Base-by-base conservation (phyloP, 2,797 vertebrate genomes). In the Lepus oiostolus region DNA sequence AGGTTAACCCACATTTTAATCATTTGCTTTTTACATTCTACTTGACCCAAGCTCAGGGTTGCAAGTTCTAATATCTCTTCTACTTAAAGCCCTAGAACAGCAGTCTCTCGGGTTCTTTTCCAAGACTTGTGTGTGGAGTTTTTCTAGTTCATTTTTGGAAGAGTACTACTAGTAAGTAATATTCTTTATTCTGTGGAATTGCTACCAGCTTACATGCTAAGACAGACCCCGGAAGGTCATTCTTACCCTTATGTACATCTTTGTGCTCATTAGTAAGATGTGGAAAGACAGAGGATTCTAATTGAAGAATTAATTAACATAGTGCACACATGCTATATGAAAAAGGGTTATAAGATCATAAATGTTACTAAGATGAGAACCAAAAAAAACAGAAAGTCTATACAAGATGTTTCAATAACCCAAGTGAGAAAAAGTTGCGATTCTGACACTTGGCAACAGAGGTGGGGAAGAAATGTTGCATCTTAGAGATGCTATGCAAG, bases 271-370 rank as follows among this genome's bases (percentile, higher is more conserved):
- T 68, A 74, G 19, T 70, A 70, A 28, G 42, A 75, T 32, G 75
- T n/a, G 11, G 79, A 93, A 75, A 63, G 28, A 54, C 84, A 50
- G 8, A 65, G 11, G 62, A 30, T 21, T 42, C 52, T 47, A 76
- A 85, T 81, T 60, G 63, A 81, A 95, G 16, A 87, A 80, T 84
- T 19, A 91, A 93, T 75, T 70, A 87, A 17, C 28, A 80, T 5
- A 83, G 60, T 65, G 30, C 24, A 58, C 80, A 19, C 30, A 58
- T 85, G 80, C 72, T 58, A 4, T 60, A 63, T 80, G 9, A 24
- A 67, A 72, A 88, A 63, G 26, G 26, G 65, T 28, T 50, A 38
- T 1, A 85, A 28, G 52, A 38, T 89, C 42, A 88, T 75, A 80
- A 88, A 88, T 70, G 7, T 87, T 90, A 75, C 28, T 54, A 67